These are phyloP conservation scores for Patiria pectinifera DNA, from an alignment of 53 echinoderm and acorn worm genomes.

Conservation along the genomic window DNA sequence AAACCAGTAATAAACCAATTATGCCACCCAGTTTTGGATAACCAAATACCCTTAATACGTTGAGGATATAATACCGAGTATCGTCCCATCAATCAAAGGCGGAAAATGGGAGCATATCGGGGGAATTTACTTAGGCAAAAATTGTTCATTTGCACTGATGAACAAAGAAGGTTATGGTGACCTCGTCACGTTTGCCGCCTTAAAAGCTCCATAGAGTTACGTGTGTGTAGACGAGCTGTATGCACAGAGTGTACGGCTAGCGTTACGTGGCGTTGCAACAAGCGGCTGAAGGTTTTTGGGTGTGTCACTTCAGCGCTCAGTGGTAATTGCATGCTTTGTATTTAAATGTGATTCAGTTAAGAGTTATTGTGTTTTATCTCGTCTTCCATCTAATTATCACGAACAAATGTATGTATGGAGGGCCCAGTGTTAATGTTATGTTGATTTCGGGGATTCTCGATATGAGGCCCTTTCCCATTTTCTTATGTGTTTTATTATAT, in stretches of 20 bases:
- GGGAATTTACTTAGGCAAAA: slow-evolving; percentile 2
- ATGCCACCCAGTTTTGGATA: slow-evolving; percentile 58
- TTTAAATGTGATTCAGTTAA: slow-evolving; percentile 45
- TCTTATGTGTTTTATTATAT: too few relatives aligned
- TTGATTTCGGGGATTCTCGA: not conserved
- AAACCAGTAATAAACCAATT: slow-evolving; percentile 61
- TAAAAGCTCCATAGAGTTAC: slow-evolving; percentile 18
- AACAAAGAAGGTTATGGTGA: slow-evolving; percentile 48
- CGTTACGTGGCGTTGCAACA: slow-evolving; percentile 31
- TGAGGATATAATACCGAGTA: slow-evolving; percentile 54
- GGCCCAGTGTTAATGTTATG: not conserved
- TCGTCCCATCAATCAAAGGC: slow-evolving; percentile 41
- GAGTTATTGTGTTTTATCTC: not conserved
- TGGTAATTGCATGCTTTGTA: slow-evolving; percentile 64
- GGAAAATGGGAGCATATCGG: slow-evolving; percentile 38
- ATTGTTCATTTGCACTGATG: slow-evolving; percentile 36
- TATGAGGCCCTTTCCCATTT: not conserved
- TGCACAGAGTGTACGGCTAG: not conserved
- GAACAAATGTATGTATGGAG: not conserved
- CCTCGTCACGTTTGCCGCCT: slow-evolving; percentile 49
- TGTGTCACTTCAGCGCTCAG: slow-evolving; percentile 41
- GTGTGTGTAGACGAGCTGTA: not conserved
- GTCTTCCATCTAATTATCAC: not conserved
- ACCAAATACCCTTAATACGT: slow-evolving; percentile 36
- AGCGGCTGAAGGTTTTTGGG: slow-evolving; percentile 48